Percentiles rank a stretch among this genome's conserved stretches.
Evolutionary conservation across 2,797 vertebrate genomes (phyloP).

Genomic region (Euthynnus affinis): DNA sequence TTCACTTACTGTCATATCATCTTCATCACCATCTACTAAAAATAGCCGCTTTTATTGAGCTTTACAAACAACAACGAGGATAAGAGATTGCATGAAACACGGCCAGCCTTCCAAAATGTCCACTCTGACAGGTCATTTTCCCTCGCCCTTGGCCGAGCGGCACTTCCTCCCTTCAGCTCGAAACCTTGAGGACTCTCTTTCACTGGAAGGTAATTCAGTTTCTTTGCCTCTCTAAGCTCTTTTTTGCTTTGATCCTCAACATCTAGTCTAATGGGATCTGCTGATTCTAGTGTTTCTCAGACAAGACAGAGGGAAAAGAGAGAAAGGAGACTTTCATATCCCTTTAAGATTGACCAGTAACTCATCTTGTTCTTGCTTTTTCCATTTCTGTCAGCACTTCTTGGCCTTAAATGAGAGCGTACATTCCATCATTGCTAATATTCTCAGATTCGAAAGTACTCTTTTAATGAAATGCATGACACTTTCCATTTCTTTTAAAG

Average conservation of each 20-base stretch:
- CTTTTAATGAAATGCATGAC: slow-evolving; percentile 13
- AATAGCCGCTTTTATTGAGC: background rate
- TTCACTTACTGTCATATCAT: background rate
- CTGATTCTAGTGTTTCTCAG: slow-evolving; percentile 69
- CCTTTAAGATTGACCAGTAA: slow-evolving; percentile 47
- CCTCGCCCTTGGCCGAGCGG: slow-evolving; percentile 26
- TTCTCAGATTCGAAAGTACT: background rate
- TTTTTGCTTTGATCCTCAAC: slow-evolving; percentile 57
- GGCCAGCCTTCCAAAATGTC: slow-evolving; percentile 5
- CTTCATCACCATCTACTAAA: background rate
- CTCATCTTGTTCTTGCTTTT: slow-evolving; percentile 26
- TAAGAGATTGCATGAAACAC: background rate
- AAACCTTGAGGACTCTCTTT: slow-evolving; percentile 57
- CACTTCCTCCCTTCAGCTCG: slow-evolving; percentile 16
- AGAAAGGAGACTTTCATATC: slow-evolving; percentile 76
- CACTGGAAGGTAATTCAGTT: slow-evolving; percentile 55
- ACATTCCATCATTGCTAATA: background rate
- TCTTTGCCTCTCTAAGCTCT: slow-evolving; percentile 69
- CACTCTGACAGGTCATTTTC: slow-evolving; percentile 44
- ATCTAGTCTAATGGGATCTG: slow-evolving; percentile 56
- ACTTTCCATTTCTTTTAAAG: background rate
- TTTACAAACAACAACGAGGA: background rate
- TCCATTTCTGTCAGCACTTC: slow-evolving; percentile 55
- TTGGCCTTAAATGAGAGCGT: slow-evolving; percentile 21
- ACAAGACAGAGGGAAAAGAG: slow-evolving; percentile 41